Evolutionary conservation across 2,113 vertebrate species (phyloP).

Genomic region (Rhinopithecus roxellana): DNA sequence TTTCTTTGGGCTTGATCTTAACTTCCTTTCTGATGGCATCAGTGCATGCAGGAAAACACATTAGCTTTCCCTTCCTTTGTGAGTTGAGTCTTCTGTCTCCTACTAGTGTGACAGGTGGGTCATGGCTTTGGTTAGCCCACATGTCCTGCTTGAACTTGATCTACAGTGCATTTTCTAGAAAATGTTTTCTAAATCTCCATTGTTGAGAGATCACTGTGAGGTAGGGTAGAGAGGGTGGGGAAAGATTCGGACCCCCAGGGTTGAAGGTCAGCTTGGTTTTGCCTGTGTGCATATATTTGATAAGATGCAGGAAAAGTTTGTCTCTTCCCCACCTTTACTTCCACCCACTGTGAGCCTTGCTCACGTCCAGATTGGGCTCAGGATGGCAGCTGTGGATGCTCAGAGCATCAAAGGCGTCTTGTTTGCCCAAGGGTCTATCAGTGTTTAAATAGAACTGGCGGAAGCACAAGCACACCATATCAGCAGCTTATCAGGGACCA

Average conservation of each 20-base stretch:
- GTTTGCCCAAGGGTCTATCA: conserved; percentile 67
- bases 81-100: neutral
- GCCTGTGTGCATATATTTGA: neutral
- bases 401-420: conserved; percentile 69
- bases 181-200: neutral
- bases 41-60: neutral
- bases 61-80: neutral
- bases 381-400: conserved; percentile 62
- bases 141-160: neutral
- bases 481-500: conserved; percentile 84
- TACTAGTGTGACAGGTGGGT: neutral
- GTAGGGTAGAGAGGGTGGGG: neutral
- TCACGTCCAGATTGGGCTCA: conserved; percentile 21
- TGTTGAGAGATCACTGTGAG: neutral
- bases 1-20: neutral
- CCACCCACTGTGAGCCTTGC: neutral
- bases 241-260: neutral
- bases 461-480: conserved; percentile 87
- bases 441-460: conserved; percentile 85
- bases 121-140: neutral
- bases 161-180: conserved; percentile 36
- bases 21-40: neutral
- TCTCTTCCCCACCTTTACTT: neutral
- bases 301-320: neutral
- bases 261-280: neutral